Evolutionary conservation across 2,888 invertebrate species (phyloP), one percentile per base, ranked within the genome.

Genomic region (Campoletis raptor): DNA sequence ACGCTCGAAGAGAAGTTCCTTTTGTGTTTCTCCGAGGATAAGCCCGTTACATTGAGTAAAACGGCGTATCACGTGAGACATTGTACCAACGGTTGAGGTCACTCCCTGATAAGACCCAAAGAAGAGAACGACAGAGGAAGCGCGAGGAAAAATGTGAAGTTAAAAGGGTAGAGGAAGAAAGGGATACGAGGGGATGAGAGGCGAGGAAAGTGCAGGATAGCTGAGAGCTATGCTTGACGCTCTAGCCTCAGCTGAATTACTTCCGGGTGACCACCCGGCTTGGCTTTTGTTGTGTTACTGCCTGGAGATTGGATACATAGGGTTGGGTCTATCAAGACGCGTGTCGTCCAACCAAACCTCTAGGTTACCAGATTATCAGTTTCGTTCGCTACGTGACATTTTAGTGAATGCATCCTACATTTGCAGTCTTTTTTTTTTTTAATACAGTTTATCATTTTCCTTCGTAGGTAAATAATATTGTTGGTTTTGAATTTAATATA

Each of bases 201-300:
- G 40, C 52, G 45, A 37, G 54, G 45, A 48, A 74, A 78, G 66
- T 52, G 64, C 52, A 37, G 86, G 87, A 90, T 89, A 91, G 91
- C 72, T 30, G 89, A 90, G 88, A 88, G 89, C 85, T 87, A 89
- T 85, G 86, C 89, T 90, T 89, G 90, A 91, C 90, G 91, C 90
- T 90, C 61, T 30, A 24, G 85, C 88, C 88, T 89, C 83, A 88
- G 87, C 83, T 89, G 89, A 90, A 92, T 91, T 89, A 90, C 91
- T 89, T 85, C 89, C 88, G 88, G 86, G 88, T 90, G 90, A 92
- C 88, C 90, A 88, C 85, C 87, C 90, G 89, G 88, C 87, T 87
- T 54, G 61, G 86, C 77, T 73, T 72, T 83, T 40, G 66, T 69
- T 24, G 54, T 67, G 72, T 72, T 52, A n/a, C 74, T 77, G 36